Evolutionary conservation across 1,140 invertebrate genomes (phyloP), one percentile per base, ranked within the genome.

Genomic region (Drosophila grimshawi): DNA sequence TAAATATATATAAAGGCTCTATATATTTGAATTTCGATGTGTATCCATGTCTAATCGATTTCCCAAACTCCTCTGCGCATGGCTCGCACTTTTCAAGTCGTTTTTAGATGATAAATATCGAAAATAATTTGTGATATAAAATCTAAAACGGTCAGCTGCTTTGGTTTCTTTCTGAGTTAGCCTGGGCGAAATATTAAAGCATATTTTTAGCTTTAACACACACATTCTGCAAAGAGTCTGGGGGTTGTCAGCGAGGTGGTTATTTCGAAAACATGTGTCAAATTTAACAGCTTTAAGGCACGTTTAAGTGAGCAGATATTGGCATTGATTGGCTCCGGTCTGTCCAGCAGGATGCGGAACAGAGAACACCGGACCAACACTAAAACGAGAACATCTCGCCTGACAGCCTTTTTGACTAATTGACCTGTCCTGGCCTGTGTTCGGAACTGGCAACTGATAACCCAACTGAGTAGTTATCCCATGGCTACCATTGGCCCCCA

Each of bases 201-300:
- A 86, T 70, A 80, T 82, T 82, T 80, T 74, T 80, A 77, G 62
- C 80, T 74, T 74, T 71, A 75, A 81, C 81, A 78, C 80, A 52
- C 55, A 78, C 75, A 80, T 85, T 65, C 75, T 48, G 11, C 29
- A 35, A 37, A 64, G 52, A 52, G 27, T 37, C 43, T 4, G 27
- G 29, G 29, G 27, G 33, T n/a, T 41, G 11, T 7, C 10, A 8
- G 57, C 39, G 7, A 6, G 55, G 5, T 29, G 5, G 19, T 7
- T 19, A 27, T 5, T 48, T 29, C 10, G 7, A 43, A 53, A 62
- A 63, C 56, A 46, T 55, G 67, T 53, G 55, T 39, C 46, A 63
- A 60, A 59, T 37, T 65, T 67, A 69, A 83, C 70, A 81, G 78
- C 83, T 86, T 78, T 78, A 86, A 86, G 75, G 45, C 75, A 72